Percentiles rank a stretch among this genome's conserved stretches.
These are phyloP conservation scores for Actinia equina DNA, from an alignment of 64 coral and sea anemone species.

Conservation along the genomic window DNA sequence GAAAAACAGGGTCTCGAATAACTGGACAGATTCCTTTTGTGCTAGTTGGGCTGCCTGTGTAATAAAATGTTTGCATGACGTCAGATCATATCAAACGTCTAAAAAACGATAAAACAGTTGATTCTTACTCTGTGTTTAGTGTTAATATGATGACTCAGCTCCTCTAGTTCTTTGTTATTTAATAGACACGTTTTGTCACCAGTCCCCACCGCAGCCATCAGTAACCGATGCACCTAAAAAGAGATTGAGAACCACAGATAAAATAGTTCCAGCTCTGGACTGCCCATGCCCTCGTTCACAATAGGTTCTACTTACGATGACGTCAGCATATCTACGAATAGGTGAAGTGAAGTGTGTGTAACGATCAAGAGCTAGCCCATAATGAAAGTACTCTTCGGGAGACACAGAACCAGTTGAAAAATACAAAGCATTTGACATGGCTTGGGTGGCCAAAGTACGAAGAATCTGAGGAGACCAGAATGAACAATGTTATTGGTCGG, in stretches of 20 bases:
- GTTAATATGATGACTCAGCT: conserved; percentile 84
- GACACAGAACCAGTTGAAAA: conserved; percentile 86
- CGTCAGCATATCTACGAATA: conserved; percentile 93
- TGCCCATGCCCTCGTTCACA: neutral
- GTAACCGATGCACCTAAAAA: conserved; percentile 74
- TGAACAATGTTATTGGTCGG: neutral
- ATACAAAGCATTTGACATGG: conserved; percentile 90
- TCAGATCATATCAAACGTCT: neutral
- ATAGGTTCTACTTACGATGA: conserved; percentile 68
- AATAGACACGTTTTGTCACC: conserved; percentile 1
- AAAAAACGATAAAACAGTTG: neutral
- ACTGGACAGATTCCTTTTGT: conserved; percentile 67
- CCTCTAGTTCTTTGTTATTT: conserved; percentile 76
- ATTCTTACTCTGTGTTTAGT: conserved; percentile 71
- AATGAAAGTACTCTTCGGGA: conserved; percentile 80
- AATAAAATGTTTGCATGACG: neutral
- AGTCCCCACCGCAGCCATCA: conserved; percentile 71
- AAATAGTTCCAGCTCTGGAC: neutral
- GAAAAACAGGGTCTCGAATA: conserved; percentile 83
- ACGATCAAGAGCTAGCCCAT: conserved; percentile 82
- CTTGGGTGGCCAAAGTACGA: conserved; percentile 80
- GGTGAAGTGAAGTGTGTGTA: conserved; percentile 96
- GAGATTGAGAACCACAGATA: neutral
- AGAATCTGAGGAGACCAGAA: conserved; percentile 40
- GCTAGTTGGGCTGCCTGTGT: conserved; percentile 66